Conservation (phyloP, 2,113 vertebrate species). For the Clarias gariepinus region DNA sequence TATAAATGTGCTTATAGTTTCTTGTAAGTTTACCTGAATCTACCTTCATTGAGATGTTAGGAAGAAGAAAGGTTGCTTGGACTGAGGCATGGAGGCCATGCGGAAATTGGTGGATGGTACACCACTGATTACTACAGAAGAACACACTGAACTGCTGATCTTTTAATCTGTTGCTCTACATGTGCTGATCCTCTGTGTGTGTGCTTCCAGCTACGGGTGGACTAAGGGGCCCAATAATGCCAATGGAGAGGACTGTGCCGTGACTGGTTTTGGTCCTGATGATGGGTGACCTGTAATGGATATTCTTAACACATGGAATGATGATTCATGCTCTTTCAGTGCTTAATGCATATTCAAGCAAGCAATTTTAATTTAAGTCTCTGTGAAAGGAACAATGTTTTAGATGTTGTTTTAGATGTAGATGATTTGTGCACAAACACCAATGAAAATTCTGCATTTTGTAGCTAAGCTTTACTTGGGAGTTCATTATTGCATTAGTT, state of each 20-base stretch:
- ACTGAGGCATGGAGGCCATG: background rate
- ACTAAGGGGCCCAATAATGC: background rate
- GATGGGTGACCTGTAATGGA: background rate
- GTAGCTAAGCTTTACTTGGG: background rate
- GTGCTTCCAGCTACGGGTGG: conserved; percentile 30
- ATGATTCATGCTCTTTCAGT: background rate
- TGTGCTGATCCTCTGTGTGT: background rate
- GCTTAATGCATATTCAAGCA: conserved; percentile 13
- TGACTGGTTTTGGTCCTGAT: background rate
- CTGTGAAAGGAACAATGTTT: too few species aligned
- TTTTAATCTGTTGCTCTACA: background rate
- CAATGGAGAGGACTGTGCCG: conserved; percentile 8
- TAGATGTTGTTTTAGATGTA: too few species aligned
- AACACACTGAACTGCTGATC: background rate
- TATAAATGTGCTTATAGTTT: background rate
- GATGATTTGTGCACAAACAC: background rate
- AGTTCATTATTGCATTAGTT: too few species aligned
- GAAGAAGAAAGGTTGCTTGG: background rate
- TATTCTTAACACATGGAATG: conserved; percentile 27
- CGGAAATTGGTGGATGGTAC: conserved; percentile 22
- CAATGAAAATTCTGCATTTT: background rate
- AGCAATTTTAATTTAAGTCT: background rate
- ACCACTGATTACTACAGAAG: background rate
- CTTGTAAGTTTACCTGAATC: background rate
- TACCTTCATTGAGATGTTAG: background rate